Evolutionary conservation across 2,888 invertebrate species (phyloP), one percentile per base, ranked within the genome.

Genomic region (Drosophila lutescens): DNA sequence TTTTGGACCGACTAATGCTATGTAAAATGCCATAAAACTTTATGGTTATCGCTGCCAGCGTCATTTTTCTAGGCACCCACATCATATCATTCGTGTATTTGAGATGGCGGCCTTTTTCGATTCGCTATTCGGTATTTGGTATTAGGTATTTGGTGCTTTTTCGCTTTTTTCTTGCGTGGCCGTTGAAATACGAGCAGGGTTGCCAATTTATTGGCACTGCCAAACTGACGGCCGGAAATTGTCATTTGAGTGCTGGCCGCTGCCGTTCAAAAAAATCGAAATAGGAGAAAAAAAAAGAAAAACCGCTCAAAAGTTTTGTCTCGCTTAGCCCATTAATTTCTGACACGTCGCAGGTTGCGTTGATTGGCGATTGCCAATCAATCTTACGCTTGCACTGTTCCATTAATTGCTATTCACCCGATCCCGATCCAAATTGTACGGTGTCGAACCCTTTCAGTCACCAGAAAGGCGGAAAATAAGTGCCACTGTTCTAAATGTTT

Each of bases 171-270:
- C 38, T 23, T 70, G 74, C 71, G 71, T 74, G 76, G 74, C 58
- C 59, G 76, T 70, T 80, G 83, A 88, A 88, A 88, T 88, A 86
- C 76, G 74, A 80, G 78, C 87, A 72, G 89, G 85, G 87, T 76
- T 83, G 87, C 85, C 76, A 87, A 81, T 74, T 74, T 86, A 88
- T 83, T 88, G 82, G 85, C 82, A 77, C 72, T 80, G 88, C 74
- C 80, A 84, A 84, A 72, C 70, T 80, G 87, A 88, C 76, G 74
- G 76, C 89, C 83, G 83, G 83, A 83, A 83, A 84, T 83, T 88
- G 83, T 88, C 78, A 84, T 88, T 88, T 86, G 86, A 83, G 80
- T 80, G 71, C 46, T 56, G 63, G 62, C 47, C 20, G 62, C 62
- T 41, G 53, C 49, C 53, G 58, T 58, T 62, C 54, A 12, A 55